Conservation (phyloP, 2,888 invertebrate genomes). For the Acanthosepion lycidas region DNA sequence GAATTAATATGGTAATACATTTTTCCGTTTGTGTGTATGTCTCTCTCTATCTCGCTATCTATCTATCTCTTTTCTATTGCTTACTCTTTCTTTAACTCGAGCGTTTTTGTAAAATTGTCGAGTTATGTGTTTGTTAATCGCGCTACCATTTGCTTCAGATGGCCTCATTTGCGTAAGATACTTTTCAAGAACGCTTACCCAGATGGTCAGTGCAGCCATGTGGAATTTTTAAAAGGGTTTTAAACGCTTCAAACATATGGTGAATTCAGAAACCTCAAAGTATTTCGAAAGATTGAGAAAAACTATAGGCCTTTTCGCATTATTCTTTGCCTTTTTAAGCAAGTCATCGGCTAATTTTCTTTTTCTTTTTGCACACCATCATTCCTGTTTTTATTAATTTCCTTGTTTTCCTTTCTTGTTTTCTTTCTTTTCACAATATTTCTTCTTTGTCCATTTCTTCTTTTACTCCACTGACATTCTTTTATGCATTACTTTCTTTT, state of each 20-base stretch:
- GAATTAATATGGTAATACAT: no score
- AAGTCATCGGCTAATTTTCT: background rate
- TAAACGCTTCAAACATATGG: background rate
- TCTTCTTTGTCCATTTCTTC: no score
- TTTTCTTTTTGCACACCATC: background rate
- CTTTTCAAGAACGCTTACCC: background rate
- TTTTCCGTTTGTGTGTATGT: no score
- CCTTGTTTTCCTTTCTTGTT: no score
- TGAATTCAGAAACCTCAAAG: background rate
- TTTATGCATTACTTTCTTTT: no score
- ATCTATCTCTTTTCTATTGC: background rate
- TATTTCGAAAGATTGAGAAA: background rate
- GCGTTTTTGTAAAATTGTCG: background rate
- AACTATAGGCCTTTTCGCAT: background rate
- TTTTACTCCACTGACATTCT: no score
- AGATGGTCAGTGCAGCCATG: conserved; percentile 14
- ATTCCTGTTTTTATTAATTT: background rate
- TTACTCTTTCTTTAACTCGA: background rate
- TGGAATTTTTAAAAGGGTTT: conserved; percentile 17
- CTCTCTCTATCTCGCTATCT: background rate
- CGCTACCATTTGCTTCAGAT: background rate
- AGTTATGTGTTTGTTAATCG: background rate
- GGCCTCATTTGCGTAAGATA: background rate
- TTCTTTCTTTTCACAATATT: background rate
- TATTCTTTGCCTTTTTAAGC: background rate